Evolutionary conservation across 2,113 vertebrate genomes (phyloP), one percentile per base, ranked within the genome.

Genomic region (Coturnix japonica): DNA sequence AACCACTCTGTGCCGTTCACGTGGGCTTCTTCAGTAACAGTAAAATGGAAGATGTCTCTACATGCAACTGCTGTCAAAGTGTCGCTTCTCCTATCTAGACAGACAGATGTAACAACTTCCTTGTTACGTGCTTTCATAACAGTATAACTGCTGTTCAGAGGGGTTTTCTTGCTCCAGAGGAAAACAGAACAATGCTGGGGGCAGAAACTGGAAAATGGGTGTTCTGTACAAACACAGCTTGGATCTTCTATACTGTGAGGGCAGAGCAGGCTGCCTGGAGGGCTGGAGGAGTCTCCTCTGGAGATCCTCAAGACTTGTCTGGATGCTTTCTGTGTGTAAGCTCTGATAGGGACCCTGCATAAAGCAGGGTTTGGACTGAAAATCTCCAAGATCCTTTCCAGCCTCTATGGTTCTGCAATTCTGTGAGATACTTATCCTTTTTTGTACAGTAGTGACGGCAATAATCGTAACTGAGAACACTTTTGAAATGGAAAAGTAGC

Each of bases 31-130:
- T 73, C 66, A 37, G 35, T 1, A 3, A 53, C 49, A 49, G 57
- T 31, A 53, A 51, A 23, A 35, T 43, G 86, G 69, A 94, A 93
- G 31, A 31, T 82, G 74, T 79, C 81, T 82, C 78, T 44, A 23
- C 11, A 7, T 25, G n/a, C 35, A 81, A 20, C 44, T 70, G 59
- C 69, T 66, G 84, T 65, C 51, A 69, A 76, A 82, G 49, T 70
- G 35, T 82, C 20, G 21, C 79, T 91, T 92, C 54, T 22, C 65
- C 49, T 64, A 39, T 43, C 83, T 35, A 64, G 53, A 41, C 53
- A 90, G 64, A 67, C 1, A 14, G 65, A 84, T 89, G 56, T 84
- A 71, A 57, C 47, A 49, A 18, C 65, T 81, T 91, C 12, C 63
- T 73, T 63, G 84, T 81, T 81, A 25, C 9, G 5, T 4, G 5